Percentiles rank a stretch among this genome's conserved stretches.
phyloP scores from a whole-genome alignment of 2,888 invertebrate genomes.

The Loripinus fragilis region DNA sequence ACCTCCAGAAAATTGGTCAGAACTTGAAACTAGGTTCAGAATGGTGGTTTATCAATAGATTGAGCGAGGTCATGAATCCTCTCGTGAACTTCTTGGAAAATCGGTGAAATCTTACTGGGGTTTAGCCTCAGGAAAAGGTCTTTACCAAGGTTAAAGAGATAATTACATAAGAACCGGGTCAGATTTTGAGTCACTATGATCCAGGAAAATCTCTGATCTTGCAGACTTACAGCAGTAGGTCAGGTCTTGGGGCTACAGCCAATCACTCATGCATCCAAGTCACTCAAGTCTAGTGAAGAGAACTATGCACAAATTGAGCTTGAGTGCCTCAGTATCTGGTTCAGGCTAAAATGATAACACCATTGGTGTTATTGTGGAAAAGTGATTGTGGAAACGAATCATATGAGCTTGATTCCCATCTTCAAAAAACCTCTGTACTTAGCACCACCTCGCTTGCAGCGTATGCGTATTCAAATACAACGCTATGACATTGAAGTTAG shows the following conservation, averaged over 20 bases:
- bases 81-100: constrained; percentile 4
- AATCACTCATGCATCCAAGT: constrained; percentile 40
- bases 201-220: constrained; percentile 20
- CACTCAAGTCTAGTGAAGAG: constrained; percentile 18
- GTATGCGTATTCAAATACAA: constrained; percentile 42
- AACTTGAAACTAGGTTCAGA: constrained; percentile 27
- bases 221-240: constrained; percentile 19
- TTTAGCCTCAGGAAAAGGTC: constrained; percentile 14
- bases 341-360: constrained; percentile 17
- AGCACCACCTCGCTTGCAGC: constrained; percentile 33
- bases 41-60: constrained; percentile 25
- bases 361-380: constrained; percentile 15
- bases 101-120: constrained; percentile 18
- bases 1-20: constrained; percentile 11
- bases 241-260: constrained; percentile 24
- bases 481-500: constrained; percentile 37
- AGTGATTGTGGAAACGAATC: constrained; percentile 22
- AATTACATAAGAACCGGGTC: constrained; percentile 20
- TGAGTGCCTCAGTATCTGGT: constrained; percentile 16
- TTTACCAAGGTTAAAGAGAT: constrained; percentile 25
- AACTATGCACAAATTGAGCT: constrained; percentile 21
- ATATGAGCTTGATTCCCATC: constrained; percentile 25
- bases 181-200: constrained; percentile 25
- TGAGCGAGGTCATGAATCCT: constrained; percentile 13
- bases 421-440: constrained; percentile 4